These are phyloP conservation scores for Calcarius ornatus DNA, from an alignment of 2,113 vertebrate genomes.

Conservation along the genomic window DNA sequence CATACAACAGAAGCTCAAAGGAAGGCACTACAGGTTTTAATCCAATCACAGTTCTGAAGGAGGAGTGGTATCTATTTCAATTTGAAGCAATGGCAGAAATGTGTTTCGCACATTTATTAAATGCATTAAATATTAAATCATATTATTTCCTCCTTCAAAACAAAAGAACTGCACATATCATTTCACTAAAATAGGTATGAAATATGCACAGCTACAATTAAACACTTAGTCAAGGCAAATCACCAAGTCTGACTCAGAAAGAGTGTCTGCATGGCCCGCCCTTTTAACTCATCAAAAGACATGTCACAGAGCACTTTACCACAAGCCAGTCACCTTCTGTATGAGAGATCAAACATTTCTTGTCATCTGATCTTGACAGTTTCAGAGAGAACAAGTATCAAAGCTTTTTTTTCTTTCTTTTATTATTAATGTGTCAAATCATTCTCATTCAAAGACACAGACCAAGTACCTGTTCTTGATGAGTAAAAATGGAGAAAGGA, in stretches of 20 bases:
- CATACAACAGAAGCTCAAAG: background rate
- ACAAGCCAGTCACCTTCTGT: background rate
- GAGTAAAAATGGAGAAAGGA: background rate
- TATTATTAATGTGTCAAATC: background rate
- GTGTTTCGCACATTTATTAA: accelerated
- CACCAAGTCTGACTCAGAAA: constrained; percentile 7
- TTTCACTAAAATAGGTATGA: background rate
- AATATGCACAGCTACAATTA: background rate
- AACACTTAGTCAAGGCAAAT: background rate
- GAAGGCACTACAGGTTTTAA: background rate
- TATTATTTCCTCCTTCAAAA: background rate
- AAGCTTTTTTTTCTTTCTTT: background rate
- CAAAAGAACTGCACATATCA: background rate
- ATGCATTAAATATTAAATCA: background rate
- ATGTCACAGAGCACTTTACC: background rate
- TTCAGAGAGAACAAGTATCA: background rate
- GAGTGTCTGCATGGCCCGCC: background rate
- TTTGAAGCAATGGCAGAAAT: background rate
- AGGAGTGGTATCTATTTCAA: background rate
- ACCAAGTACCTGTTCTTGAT: background rate
- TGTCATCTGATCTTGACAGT: background rate
- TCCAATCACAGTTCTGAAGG: background rate
- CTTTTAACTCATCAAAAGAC: background rate
- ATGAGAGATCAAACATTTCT: background rate
- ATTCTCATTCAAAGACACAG: background rate